Evolutionary conservation across 2,797 vertebrate species (phyloP), one percentile per base, ranked within the genome.

Genomic region (Moxostoma hubbsi): DNA sequence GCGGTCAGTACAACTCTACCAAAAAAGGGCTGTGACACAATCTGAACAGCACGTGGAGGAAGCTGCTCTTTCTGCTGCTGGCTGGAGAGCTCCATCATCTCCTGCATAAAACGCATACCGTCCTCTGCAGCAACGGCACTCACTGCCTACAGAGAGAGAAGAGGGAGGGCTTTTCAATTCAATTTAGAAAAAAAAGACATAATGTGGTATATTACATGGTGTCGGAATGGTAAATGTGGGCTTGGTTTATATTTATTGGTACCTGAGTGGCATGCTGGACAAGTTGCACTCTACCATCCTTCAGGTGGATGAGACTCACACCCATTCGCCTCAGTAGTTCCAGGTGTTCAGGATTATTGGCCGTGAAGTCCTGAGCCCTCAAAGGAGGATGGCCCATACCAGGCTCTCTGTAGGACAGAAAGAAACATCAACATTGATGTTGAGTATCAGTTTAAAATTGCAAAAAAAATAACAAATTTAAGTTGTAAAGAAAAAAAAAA

Each of bases 1-100:
- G 97, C 98, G 8, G 97, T 99, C 88, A 99, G 89, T 64, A 99
- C 97, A n/a, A 99, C 97, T 81, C 97, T 93, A 86, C 98, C 97
- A 82, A 97, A 97, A 91, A 96, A 99, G 0, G 98, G 98, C 87
- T 98, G 96, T 0, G 98, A 99, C 83, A 98, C 93, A 8, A 99
- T 98, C 59, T 99, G 98, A 59, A 99, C 96, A 59, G 98, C 98
- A 75, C 97, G 93, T 10, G 98, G 98, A 59, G 98, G 98, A 2
- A 99, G 94, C 93, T 99, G 98, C 84, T 99, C 98, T 72, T 98
- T 99, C 82, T 99, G 98, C 73, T 99, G 98, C 90, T 99, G 98
- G 89, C 97, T 99, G 83, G 98, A 99, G 65, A 99, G 90, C 82
- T 99, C 98, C 92, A 99, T 99, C 98, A 99, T 99, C 87, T 99